phyloP scores from a whole-genome alignment of 2,888 invertebrate genomes.

The Himalopsyche japonica region DNA sequence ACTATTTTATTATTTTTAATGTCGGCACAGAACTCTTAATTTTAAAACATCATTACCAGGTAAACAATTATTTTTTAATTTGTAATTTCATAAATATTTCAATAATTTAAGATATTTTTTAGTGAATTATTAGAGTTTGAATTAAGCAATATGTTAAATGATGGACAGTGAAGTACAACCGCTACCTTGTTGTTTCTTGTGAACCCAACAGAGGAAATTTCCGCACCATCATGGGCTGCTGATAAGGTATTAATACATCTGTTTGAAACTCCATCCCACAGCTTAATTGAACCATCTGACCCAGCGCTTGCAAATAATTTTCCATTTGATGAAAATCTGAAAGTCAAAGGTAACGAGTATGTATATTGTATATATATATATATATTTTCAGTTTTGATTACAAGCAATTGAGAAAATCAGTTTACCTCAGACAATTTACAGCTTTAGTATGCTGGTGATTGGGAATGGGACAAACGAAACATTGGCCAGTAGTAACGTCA shows the following conservation, averaged over 20 bases:
- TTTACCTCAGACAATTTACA: slow-evolving; percentile 75
- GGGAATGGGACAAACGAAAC: slow-evolving; percentile 91
- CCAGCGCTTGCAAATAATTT: slow-evolving; percentile 79
- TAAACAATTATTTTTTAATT: too few species aligned
- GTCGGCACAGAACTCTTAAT: too few species aligned
- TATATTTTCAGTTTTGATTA: not conserved
- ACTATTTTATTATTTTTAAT: too few species aligned
- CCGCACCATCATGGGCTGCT: slow-evolving; percentile 92
- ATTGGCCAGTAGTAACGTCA: slow-evolving; percentile 93
- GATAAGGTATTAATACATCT: slow-evolving; percentile 92
- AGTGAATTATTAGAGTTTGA: too few species aligned
- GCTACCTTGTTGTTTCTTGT: slow-evolving; percentile 92
- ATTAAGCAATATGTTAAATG: too few species aligned
- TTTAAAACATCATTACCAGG: too few species aligned
- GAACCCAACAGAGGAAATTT: slow-evolving; percentile 92
- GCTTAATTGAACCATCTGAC: slow-evolving; percentile 89
- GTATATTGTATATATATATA: too few species aligned
- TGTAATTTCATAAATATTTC: too few species aligned
- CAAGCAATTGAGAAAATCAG: slow-evolving; percentile 38
- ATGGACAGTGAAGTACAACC: not conserved
- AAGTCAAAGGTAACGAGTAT: too few species aligned
- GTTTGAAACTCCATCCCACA: slow-evolving; percentile 96
- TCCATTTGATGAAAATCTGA: slow-evolving; percentile 57
- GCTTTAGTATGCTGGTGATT: slow-evolving; percentile 79
- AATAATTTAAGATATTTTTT: too few species aligned